phyloP scores from a whole-genome alignment of 1,140 invertebrate species.

The Camponotus pennsylvanicus region DNA sequence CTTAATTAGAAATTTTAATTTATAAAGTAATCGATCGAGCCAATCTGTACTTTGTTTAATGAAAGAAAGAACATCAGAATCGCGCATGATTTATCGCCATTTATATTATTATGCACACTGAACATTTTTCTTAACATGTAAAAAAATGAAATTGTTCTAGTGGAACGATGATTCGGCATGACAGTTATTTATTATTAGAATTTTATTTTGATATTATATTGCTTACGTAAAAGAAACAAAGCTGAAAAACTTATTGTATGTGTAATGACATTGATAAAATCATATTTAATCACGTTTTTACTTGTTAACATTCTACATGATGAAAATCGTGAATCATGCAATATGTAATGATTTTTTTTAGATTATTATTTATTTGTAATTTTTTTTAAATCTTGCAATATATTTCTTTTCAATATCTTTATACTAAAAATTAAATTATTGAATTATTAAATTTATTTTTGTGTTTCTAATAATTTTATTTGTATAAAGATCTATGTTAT shows the following conservation, averaged over 20 bases:
- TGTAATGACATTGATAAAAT: neutral
- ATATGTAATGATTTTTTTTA: neutral
- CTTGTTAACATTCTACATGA: neutral
- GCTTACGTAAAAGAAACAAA: neutral
- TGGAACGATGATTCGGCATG: neutral
- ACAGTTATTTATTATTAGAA: neutral
- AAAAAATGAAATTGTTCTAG: neutral
- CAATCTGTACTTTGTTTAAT: neutral
- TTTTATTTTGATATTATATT: neutral
- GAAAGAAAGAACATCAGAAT: neutral
- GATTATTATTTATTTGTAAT: neutral
- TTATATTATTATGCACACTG: constrained; percentile 2
- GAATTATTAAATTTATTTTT: neutral
- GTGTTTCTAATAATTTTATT: neutral
- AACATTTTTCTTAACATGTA: constrained; percentile 7
- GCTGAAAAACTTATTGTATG: neutral
- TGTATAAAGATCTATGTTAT: neutral
- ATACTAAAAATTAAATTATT: neutral
- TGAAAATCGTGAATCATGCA: constrained; percentile 4
- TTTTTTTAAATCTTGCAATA: neutral
- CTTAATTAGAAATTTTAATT: neutral
- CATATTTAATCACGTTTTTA: neutral
- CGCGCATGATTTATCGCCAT: neutral
- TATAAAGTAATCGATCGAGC: neutral
- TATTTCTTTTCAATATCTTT: neutral